Conservation (phyloP, 2,888 invertebrate species). For the Bombylius major region DNA sequence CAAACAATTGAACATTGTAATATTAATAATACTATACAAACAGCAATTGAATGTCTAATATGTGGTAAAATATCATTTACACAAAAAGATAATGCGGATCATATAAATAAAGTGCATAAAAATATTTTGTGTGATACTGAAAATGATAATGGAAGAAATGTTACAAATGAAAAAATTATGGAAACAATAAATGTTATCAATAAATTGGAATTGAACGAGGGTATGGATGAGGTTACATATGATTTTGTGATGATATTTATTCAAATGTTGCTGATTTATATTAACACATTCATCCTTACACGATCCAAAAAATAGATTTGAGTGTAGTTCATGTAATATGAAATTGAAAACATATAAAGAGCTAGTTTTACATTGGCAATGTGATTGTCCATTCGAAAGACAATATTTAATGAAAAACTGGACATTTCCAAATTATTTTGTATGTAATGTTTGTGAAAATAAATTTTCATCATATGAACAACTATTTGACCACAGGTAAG, state of each 20-base stretch:
- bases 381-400: conserved; percentile 30
- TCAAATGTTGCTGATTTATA: conserved; percentile 39
- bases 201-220: neutral
- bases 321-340: conserved; percentile 35
- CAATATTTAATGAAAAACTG: conserved; percentile 16
- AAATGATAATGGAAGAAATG: conserved; percentile 11
- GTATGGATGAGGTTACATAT: no score
- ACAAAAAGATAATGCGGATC: conserved; percentile 7
- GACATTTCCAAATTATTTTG: conserved; percentile 26
- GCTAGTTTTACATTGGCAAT: conserved; percentile 45
- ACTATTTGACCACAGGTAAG: conserved; percentile 34
- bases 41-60: conserved; percentile 27
- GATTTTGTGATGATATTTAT: conserved; percentile 42
- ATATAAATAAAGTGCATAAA: conserved; percentile 22
- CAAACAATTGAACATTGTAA: conserved; percentile 16
- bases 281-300: conserved; percentile 29
- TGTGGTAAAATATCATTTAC: conserved; percentile 31
- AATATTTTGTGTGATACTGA: conserved; percentile 15
- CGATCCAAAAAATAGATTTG: conserved; percentile 26
- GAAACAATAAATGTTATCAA: neutral
- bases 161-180: conserved; percentile 18
- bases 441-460: conserved; percentile 34
- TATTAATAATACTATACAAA: conserved; percentile 19
- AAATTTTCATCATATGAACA: conserved; percentile 28
- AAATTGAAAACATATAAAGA: conserved; percentile 39